These are phyloP conservation scores for Leucophora obtusa DNA, from an alignment of 2,888 invertebrate species.

Conservation along the genomic window DNA sequence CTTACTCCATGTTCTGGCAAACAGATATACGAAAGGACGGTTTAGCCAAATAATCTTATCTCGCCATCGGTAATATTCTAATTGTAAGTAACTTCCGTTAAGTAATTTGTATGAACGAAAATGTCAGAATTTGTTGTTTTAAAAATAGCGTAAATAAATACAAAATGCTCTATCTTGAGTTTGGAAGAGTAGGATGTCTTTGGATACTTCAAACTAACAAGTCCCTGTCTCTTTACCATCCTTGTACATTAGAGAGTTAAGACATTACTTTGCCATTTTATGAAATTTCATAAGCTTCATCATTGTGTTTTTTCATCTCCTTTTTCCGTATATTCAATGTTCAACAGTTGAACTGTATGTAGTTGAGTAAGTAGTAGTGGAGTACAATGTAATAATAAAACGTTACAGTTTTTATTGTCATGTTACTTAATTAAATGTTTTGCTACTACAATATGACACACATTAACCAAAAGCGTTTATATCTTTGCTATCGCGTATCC, in stretches of 20 bases:
- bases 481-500: not conserved
- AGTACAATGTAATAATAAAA: slow-evolving; percentile 26
- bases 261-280: not conserved
- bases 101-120: too few species aligned
- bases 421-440: slow-evolving; percentile 42
- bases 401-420: slow-evolving; percentile 42
- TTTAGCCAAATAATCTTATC: too few species aligned
- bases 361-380: not conserved
- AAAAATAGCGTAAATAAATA: too few species aligned
- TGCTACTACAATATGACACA: not conserved
- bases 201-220: too few species aligned
- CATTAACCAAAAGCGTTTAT: slow-evolving; percentile 34
- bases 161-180: too few species aligned
- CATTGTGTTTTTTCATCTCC: not conserved
- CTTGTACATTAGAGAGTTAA: not conserved
- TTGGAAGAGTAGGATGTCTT: too few species aligned
- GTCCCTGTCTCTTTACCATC: too few species aligned
- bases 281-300: not conserved
- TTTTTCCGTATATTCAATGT: not conserved
- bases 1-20: too few species aligned
- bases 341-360: not conserved
- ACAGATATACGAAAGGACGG: too few species aligned
- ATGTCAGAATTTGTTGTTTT: too few species aligned
- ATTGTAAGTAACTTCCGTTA: too few species aligned
- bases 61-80: too few species aligned